Conservation (phyloP, 2,888 invertebrate genomes). For the Heteromurus nitidus region DNA sequence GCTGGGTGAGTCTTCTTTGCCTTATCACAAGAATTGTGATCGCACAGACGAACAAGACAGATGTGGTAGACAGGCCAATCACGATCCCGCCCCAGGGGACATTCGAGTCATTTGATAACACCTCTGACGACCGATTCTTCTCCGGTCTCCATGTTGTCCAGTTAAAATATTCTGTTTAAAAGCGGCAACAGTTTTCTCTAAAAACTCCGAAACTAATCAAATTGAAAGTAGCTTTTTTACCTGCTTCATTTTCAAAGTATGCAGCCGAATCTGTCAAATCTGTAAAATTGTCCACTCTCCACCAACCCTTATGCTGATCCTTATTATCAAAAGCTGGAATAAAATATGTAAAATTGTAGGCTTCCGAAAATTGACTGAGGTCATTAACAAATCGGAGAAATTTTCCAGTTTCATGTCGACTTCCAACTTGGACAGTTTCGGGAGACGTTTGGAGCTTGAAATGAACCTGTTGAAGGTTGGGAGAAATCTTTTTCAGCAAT, state of each 20-base stretch:
- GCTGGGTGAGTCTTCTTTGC: not conserved
- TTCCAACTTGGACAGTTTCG: too few relatives aligned
- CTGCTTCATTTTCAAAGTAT: not conserved
- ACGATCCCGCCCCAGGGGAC: not conserved
- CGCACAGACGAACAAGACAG: not conserved
- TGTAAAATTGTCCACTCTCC: not conserved
- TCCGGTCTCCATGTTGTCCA: not conserved
- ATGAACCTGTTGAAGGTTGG: too few relatives aligned
- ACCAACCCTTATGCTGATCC: not conserved
- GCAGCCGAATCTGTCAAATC: not conserved
- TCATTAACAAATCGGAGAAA: too few relatives aligned
- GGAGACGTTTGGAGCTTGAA: too few relatives aligned
- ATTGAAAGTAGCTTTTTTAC: not conserved
- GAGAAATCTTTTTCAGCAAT: too few relatives aligned
- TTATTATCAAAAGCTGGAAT: not conserved
- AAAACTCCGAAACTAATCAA: not conserved
- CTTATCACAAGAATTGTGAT: not conserved
- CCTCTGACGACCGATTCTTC: not conserved
- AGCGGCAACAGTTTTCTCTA: not conserved
- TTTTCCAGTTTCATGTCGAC: too few relatives aligned
- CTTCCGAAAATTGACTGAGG: not conserved
- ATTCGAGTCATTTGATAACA: not conserved
- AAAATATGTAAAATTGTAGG: not conserved
- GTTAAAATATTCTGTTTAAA: not conserved
- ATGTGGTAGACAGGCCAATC: not conserved